Evolutionary conservation across 2,113 vertebrate genomes (phyloP), one percentile per base, ranked within the genome.

Genomic region (Indri indri): DNA sequence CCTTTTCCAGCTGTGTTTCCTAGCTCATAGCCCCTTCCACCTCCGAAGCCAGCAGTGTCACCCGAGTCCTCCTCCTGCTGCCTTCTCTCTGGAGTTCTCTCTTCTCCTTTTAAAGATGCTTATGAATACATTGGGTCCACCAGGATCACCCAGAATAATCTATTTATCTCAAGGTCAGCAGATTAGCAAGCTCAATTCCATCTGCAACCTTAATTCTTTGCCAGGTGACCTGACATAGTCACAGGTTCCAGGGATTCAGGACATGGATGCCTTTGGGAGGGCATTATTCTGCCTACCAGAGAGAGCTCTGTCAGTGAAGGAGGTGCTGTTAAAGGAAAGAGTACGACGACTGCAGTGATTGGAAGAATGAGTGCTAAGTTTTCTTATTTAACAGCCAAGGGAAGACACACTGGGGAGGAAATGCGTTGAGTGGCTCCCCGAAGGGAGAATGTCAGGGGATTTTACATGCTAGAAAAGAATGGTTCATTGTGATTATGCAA

Each of bases 391-490:
- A 66, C 23, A 92, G 32, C 27, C 42, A 32, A 74, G 17, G 20
- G 77, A 57, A 59, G 74, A 70, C 8, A 3, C 2, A 0, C 18
- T 45, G 54, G 74, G 57, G 37, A 85, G 45, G 40, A 73, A 81
- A 37, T 82, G 17, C 4, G 52, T 37, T 4, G 52, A 54, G 76
- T 37, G 18, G 30, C 42, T 96, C 40, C 71, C 40, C 16, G 40
- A 45, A 91, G 74, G 37, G 66, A 80, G 71, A 74, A 68, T 4
- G 63, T 54, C 45, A 68, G 37, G 40, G n/a, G 52, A 59, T 96
- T 95, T 88, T 91, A 30, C 34, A 45, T 88, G 76, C n/a, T 70
- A 68, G 79, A 42, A 76, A 68, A 65, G 76, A 68, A 77, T 83
- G 27, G 3, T 47, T 91, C 37, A 14, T 79, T 54, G 14, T 82